These are phyloP conservation scores for Alcis repandata DNA, from an alignment of 2,888 invertebrate species.

Conservation along the genomic window DNA sequence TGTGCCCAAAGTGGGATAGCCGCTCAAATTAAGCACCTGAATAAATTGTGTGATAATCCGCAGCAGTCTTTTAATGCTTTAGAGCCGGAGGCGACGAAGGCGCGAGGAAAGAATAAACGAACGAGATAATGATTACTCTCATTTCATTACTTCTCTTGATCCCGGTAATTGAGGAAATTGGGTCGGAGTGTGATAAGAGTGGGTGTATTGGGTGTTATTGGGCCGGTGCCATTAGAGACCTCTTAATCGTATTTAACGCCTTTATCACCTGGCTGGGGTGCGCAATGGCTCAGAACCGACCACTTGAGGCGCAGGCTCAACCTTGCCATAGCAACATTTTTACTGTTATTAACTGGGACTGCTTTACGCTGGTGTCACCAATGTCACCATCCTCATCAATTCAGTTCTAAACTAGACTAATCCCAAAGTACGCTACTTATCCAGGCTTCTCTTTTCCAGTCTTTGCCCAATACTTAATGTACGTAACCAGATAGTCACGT, in stretches of 20 bases:
- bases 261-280: slow-evolving; percentile 82
- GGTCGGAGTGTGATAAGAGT: slow-evolving; percentile 80
- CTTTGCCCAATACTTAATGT: no score
- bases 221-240: slow-evolving; percentile 74
- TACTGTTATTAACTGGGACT: slow-evolving; percentile 50
- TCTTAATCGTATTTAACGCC: slow-evolving; percentile 83
- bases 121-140: slow-evolving; percentile 84
- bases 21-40: slow-evolving; percentile 86
- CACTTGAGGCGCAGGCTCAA: slow-evolving; percentile 60
- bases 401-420: no score
- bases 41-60: slow-evolving; percentile 86
- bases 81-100: slow-evolving; percentile 71
- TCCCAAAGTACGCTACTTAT: no score
- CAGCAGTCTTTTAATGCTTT: slow-evolving; percentile 83
- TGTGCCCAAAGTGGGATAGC: slow-evolving; percentile 79
- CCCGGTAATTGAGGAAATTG: slow-evolving; percentile 84
- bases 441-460: no score
- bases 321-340: slow-evolving; percentile 54
- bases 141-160: slow-evolving; percentile 85
- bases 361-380: not conserved
- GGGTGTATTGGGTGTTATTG: slow-evolving; percentile 73
- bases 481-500: no score
- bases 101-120: slow-evolving; percentile 76
- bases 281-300: slow-evolving; percentile 71
- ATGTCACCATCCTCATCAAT: no score